phyloP scores from a whole-genome alignment of 1,140 invertebrate genomes.

The Drosophila aff. region DNA sequence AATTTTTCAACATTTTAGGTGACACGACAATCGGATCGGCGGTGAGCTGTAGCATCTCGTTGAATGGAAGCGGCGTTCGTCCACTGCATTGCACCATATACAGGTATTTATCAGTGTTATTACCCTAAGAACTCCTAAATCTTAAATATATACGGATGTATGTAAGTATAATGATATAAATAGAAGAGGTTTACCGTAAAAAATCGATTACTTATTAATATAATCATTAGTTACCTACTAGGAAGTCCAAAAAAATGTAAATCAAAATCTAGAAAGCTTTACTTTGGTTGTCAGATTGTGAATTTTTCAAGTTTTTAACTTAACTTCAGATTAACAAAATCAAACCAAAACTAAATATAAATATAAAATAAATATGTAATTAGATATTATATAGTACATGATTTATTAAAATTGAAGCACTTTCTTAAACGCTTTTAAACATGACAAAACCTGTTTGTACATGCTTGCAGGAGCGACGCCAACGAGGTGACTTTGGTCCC shows the following conservation, averaged over 20 bases:
- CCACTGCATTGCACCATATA: slow-evolving; percentile 92
- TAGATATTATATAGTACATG: no score
- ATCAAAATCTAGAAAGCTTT: not conserved
- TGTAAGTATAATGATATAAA: no score
- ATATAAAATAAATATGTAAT: no score
- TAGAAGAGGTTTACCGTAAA: no score
- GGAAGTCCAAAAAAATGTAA: no score
- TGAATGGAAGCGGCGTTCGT: slow-evolving; percentile 93
- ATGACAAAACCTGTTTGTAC: not conserved
- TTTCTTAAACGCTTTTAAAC: not conserved
- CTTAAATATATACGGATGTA: not conserved
- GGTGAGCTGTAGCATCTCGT: slow-evolving; percentile 90
- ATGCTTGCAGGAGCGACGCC: slow-evolving; percentile 86
- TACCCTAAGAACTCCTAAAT: not conserved
- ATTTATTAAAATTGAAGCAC: no score
- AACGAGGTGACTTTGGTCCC: slow-evolving; percentile 93
- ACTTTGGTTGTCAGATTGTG: no score
- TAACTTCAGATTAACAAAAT: not conserved
- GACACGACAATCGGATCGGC: slow-evolving; percentile 90
- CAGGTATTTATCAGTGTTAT: slow-evolving; percentile 2
- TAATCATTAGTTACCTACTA: no score
- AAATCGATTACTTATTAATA: not conserved
- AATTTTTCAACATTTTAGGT: slow-evolving; percentile 86
- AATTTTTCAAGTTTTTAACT: not conserved
- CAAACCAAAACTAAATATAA: not conserved